A percentile compares a stretch with the other conserved stretches of the same genome.
phyloP scores from a whole-genome alignment of 2,797 vertebrate genomes.

The Rhynchotus rufescens region DNA sequence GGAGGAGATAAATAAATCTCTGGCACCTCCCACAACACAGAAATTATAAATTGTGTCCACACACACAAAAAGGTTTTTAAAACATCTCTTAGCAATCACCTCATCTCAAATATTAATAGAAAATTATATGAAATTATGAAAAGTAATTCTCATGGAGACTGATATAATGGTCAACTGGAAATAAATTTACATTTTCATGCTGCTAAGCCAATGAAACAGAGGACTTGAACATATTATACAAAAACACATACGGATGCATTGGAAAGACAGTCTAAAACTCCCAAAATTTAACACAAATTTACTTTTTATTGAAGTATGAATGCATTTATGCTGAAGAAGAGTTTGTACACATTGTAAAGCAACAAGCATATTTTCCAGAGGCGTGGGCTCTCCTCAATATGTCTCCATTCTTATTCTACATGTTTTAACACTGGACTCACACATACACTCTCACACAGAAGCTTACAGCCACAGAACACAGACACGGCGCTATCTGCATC shows the following conservation, averaged over 20 bases:
- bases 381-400: conserved; percentile 43
- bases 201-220: background rate
- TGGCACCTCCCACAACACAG: background rate
- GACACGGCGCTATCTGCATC: conserved; percentile 51
- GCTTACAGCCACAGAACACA: conserved; percentile 41
- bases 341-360: conserved; percentile 80
- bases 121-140: background rate
- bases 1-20: background rate
- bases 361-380: conserved; percentile 77
- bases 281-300: conserved; percentile 70
- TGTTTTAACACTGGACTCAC: conserved; percentile 63
- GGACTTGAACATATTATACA: background rate
- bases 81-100: background rate
- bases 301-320: conserved; percentile 84
- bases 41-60: background rate
- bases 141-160: background rate
- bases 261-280: conserved; percentile 53
- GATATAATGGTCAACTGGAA: background rate
- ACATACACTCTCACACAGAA: conserved; percentile 35
- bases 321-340: conserved; percentile 77
- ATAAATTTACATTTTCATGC: conserved; percentile 4
- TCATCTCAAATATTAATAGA: background rate
- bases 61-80: background rate
- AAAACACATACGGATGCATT: background rate
- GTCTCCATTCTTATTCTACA: conserved; percentile 72